Conservation (phyloP, 2,888 invertebrate species). For the Lasius fuliginosus region DNA sequence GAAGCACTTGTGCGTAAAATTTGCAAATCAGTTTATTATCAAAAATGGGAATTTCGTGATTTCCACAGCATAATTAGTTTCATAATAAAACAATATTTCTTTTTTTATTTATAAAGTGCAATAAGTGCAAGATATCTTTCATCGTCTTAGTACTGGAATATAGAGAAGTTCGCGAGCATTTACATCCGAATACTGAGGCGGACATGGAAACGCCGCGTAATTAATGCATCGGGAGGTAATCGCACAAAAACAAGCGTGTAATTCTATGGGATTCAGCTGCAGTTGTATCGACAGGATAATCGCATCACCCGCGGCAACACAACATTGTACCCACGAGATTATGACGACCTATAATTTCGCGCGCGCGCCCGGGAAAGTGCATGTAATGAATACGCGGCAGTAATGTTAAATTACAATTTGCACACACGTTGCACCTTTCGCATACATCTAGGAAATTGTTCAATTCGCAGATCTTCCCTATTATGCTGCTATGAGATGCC, state of each 20-base stretch:
- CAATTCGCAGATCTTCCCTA: constrained; percentile 11
- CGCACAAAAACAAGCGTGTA: constrained; percentile 52
- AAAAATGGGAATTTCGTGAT: not conserved
- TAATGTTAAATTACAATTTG: too few species aligned
- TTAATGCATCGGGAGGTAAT: constrained; percentile 59
- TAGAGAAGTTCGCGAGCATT: not conserved
- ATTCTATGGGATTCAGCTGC: constrained; percentile 18
- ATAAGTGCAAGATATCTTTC: not conserved
- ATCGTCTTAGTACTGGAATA: not conserved
- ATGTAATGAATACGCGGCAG: constrained; percentile 1
- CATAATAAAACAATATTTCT: not conserved
- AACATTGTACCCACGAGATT: constrained; percentile 56
- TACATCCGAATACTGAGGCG: constrained; percentile 14
- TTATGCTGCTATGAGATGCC: not conserved
- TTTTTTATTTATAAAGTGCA: not conserved
- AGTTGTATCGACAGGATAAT: constrained; percentile 62
- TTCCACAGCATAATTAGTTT: not conserved
- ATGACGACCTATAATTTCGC: constrained; percentile 66
- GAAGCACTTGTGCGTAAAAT: not conserved
- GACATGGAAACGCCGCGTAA: constrained; percentile 27
- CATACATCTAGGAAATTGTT: constrained; percentile 46
- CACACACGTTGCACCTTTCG: constrained; percentile 1
- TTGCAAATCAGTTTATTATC: not conserved
- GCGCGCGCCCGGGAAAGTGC: constrained; percentile 36
- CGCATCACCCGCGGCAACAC: constrained; percentile 66